A percentile compares a stretch with the other conserved stretches of the same genome.
These are phyloP conservation scores for Drymonia ruficornis DNA, from an alignment of 2,888 invertebrate genomes.

Conservation along the genomic window DNA sequence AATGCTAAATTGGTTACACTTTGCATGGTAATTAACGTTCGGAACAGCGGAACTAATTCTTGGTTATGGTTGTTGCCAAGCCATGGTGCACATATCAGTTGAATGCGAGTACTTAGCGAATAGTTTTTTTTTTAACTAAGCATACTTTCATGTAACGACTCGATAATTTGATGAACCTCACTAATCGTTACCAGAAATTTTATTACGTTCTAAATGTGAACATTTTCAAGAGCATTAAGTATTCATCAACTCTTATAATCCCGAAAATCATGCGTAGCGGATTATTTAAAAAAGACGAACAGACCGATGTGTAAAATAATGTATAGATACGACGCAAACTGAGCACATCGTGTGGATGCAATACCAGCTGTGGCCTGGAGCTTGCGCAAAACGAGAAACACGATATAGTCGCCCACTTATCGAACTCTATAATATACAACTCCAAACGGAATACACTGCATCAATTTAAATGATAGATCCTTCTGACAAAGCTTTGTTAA, in stretches of 20 bases:
- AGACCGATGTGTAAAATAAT: too few species aligned
- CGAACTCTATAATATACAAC: neutral
- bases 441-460: neutral
- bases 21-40: neutral
- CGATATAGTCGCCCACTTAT: constrained; percentile 12
- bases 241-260: too few species aligned
- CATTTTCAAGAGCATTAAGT: too few species aligned
- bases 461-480: neutral
- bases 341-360: constrained; percentile 3
- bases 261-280: too few species aligned
- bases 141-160: too few species aligned
- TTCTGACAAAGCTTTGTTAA: too few species aligned
- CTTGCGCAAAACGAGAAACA: constrained; percentile 34
- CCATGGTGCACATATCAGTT: neutral
- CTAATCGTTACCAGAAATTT: too few species aligned
- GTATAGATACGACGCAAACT: neutral
- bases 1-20: neutral
- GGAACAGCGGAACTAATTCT: neutral
- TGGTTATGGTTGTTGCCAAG: neutral
- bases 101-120: too few species aligned
- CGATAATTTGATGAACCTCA: too few species aligned
- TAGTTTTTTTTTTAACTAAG: too few species aligned
- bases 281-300: too few species aligned
- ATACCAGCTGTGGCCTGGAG: neutral
- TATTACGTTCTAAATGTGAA: too few species aligned